Evolutionary conservation across 1,140 invertebrate species (phyloP).

Genomic region (Chlorops oryzae): DNA sequence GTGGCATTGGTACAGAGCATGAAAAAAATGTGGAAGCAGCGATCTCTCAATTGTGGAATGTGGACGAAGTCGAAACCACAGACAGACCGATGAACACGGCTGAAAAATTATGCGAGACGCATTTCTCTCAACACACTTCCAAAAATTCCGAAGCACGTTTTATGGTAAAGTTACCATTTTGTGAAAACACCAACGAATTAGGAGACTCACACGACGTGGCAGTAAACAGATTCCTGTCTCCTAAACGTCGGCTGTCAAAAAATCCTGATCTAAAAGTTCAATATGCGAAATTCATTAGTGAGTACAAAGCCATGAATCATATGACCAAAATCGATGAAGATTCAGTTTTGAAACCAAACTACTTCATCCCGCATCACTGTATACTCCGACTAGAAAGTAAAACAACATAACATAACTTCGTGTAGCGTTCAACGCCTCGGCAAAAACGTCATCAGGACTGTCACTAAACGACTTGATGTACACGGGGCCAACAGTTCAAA

Average conservation of each 20-base stretch:
- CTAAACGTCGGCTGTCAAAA: slow-evolving; percentile 33
- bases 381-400: slow-evolving; percentile 20
- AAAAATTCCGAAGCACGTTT: too few relatives aligned
- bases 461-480: slow-evolving; percentile 17
- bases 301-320: slow-evolving; percentile 37
- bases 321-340: slow-evolving; percentile 35
- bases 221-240: slow-evolving; percentile 28
- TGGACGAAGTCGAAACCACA: too few relatives aligned
- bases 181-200: too few relatives aligned
- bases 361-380: slow-evolving; percentile 32
- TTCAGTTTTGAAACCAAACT: slow-evolving; percentile 13
- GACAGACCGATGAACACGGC: too few relatives aligned
- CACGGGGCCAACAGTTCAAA: slow-evolving; percentile 12
- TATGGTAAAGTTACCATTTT: too few relatives aligned
- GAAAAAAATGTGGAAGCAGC: too few relatives aligned
- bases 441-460: too few relatives aligned
- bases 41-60: too few relatives aligned
- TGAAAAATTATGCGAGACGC: too few relatives aligned
- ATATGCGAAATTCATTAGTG: slow-evolving; percentile 28
- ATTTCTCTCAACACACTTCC: too few relatives aligned
- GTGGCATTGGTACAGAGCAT: too few relatives aligned
- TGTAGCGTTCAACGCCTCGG: slow-evolving; percentile 5
- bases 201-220: slow-evolving; percentile 27
- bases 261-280: slow-evolving; percentile 17
- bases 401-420: slow-evolving; percentile 21